Evolutionary conservation across 2,113 vertebrate genomes (phyloP), one percentile per base, ranked within the genome.

Genomic region (Epinephelus moara): DNA sequence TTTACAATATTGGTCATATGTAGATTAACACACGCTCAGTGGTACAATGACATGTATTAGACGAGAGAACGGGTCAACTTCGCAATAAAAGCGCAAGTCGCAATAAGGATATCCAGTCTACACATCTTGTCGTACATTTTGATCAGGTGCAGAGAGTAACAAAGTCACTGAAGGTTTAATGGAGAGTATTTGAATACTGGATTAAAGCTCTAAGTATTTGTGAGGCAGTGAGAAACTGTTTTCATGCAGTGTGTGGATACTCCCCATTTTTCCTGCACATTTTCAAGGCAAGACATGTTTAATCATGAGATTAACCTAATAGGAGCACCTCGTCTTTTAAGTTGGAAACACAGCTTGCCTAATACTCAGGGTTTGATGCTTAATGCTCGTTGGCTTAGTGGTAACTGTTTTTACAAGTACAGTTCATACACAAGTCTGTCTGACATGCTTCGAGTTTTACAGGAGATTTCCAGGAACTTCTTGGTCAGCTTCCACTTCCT

Each of bases 231-330:
- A 45, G 42, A 45, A 27, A 10, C 17, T 30, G 18, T 30, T 69
- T 53, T 59, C 59, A 62, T 73, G 50, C 68, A 6, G 13, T 19
- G 5, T 30, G 60, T 25, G 56, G n/a, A 50, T 52, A 45, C 50
- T 30, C 64, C 33, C 13, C 12, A 55, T 50, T 68, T 74, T 61
- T 17, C 30, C 30, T 33, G 25, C 10, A 47, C n/a, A 42, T 25
- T 61, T 55, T 76, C 67, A 71, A 13, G 4, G 66, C n/a, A 6
- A n/a, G 68, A 42, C 71, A 87, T 61, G 47, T 68, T 33, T 55
- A 66, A 47, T 60, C 47, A 45, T 40, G 59, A 77, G 61, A 63
- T 59, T 25, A 33, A 49, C 4, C 40, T 30, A 15, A 73, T 27
- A 53, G 13, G n/a, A 45, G 55, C 53, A 66, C 17, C 45, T 50